A percentile compares a stretch with the other conserved stretches of the same genome.
Evolutionary conservation across 2,797 vertebrate genomes (phyloP).

Genomic region (Peromyscus eremicus): DNA sequence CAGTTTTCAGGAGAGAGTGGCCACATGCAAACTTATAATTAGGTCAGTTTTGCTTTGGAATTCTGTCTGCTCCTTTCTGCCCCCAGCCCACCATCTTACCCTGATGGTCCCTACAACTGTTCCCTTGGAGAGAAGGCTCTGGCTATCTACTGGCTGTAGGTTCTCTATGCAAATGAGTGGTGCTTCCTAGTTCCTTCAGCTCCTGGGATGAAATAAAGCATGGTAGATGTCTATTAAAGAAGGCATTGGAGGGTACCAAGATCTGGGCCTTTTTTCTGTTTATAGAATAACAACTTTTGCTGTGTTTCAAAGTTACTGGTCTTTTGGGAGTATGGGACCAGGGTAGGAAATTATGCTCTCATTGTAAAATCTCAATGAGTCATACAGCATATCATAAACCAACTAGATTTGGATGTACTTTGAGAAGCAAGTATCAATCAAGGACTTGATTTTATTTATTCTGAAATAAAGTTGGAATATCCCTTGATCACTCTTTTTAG

Average conservation of each 20-base stretch:
- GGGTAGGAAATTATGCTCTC: neutral
- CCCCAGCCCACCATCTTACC: neutral
- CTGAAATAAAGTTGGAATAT: slow-evolving; percentile 23
- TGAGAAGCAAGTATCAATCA: neutral
- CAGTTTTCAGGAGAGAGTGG: neutral
- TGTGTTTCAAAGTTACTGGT: neutral
- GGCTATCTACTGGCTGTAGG: neutral
- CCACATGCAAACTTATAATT: slow-evolving; percentile 11
- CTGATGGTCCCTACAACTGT: neutral
- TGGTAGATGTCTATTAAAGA: neutral
- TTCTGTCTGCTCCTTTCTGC: neutral
- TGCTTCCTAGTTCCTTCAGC: neutral
- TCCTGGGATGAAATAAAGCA: neutral
- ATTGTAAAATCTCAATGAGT: slow-evolving; percentile 25
- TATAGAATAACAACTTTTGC: neutral
- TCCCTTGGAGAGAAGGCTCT: neutral
- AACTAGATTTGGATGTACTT: neutral
- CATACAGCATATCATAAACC: neutral
- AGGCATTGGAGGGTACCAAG: neutral
- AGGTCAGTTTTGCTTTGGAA: slow-evolving; percentile 45
- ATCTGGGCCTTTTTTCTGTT: neutral
- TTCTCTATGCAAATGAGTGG: neutral
- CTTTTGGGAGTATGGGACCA: neutral
- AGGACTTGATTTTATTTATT: slow-evolving; percentile 55
- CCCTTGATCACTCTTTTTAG: slow-evolving; percentile 12